phyloP scores from a whole-genome alignment of 2,113 vertebrate genomes.

The Ceyx melanurus region DNA sequence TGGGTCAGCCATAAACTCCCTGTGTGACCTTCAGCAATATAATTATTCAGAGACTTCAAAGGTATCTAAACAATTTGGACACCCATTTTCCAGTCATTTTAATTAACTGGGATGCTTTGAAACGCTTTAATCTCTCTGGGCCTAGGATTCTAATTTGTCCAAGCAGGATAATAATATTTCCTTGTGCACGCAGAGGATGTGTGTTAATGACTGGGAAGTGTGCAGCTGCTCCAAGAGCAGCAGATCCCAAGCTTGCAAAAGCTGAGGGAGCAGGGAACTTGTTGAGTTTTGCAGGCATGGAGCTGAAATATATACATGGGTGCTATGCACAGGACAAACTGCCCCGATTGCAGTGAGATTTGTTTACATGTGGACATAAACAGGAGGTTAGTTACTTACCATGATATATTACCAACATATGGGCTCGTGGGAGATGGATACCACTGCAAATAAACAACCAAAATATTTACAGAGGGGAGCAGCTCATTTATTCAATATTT shows the following conservation, averaged over 20 bases:
- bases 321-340: neutral
- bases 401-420: neutral
- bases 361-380: neutral
- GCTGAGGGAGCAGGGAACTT: rapidly evolving
- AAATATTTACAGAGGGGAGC: conserved; percentile 4
- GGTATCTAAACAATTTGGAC: conserved; percentile 67
- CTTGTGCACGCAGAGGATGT: neutral
- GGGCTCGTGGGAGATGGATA: conserved; percentile 18
- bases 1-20: conserved; percentile 62
- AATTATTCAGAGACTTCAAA: conserved; percentile 66
- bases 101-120: conserved; percentile 71
- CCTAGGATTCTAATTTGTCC: conserved; percentile 55
- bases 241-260: neutral
- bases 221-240: neutral
- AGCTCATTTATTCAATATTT: conserved; percentile 60
- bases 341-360: neutral
- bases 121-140: conserved; percentile 62
- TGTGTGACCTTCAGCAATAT: conserved; percentile 63
- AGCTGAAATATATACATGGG: neutral
- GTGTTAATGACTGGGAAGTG: neutral
- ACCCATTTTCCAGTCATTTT: conserved; percentile 68
- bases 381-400: neutral
- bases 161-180: conserved; percentile 33
- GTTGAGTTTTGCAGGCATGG: neutral
- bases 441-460: neutral